A percentile compares a stretch with the other conserved stretches of the same genome.
phyloP scores from a whole-genome alignment of 2,797 vertebrate genomes.

The Macroramphosus scolopax region DNA sequence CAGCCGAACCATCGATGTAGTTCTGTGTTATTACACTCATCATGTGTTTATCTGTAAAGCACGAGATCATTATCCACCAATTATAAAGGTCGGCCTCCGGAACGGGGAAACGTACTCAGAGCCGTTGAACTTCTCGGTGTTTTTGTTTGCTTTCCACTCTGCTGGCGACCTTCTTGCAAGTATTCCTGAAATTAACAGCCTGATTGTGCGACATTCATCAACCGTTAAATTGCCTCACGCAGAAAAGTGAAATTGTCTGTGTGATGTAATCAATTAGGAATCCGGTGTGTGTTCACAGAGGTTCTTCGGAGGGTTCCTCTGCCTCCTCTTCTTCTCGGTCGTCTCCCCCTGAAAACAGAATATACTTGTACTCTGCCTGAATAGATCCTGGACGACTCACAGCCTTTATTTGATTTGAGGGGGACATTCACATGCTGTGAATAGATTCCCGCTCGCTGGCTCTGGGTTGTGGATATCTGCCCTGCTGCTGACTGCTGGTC shows the following conservation, averaged over 20 bases:
- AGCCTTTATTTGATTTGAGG: no score
- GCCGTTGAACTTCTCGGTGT: conserved; percentile 19
- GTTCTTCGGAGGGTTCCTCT: no score
- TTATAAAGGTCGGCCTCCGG: conserved; percentile 24
- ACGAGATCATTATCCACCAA: conserved; percentile 4
- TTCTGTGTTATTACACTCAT: no score
- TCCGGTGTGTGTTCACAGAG: no score
- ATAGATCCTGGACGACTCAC: no score
- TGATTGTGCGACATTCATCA: conserved; percentile 35
- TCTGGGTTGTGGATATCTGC: conserved; percentile 12
- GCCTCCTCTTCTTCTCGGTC: no score
- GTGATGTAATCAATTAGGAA: conserved; percentile 61
- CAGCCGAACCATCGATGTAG: no score
- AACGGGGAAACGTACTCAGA: no score
- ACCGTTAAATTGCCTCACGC: conserved; percentile 42
- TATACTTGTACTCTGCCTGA: no score
- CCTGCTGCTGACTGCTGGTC: conserved; percentile 6
- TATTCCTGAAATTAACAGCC: conserved; percentile 25
- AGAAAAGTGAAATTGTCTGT: conserved; percentile 51
- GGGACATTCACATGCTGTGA: no score
- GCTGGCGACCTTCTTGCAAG: conserved; percentile 17
- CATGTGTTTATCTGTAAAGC: conserved; percentile 7
- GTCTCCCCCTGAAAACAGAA: no score
- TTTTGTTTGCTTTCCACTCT: conserved; percentile 42
- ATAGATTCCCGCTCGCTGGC: no score